phyloP scores from a whole-genome alignment of 2,888 invertebrate genomes.

The Apodemia duryi region DNA sequence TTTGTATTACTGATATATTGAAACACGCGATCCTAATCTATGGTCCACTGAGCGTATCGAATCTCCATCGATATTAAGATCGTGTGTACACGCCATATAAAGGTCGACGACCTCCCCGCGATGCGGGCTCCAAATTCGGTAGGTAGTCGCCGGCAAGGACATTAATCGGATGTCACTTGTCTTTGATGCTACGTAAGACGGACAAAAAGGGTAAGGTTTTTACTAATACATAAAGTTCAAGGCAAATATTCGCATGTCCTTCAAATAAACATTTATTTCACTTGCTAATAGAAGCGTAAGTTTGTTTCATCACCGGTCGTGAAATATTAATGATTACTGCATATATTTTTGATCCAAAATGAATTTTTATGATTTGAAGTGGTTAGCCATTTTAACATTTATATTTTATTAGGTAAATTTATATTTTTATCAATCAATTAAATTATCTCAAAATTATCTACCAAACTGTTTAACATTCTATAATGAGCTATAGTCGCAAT shows the following conservation, averaged over 20 bases:
- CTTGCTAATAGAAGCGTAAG: no score
- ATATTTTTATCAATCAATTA: no score
- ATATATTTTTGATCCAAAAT: no score
- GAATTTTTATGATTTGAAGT: no score
- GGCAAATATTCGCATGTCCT: slow-evolving; percentile 10
- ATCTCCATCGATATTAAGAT: slow-evolving; percentile 45
- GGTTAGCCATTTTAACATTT: no score
- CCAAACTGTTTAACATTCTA: no score
- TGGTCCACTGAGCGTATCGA: slow-evolving; percentile 42
- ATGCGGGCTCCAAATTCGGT: slow-evolving; percentile 68
- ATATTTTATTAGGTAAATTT: no score
- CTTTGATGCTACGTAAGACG: slow-evolving; percentile 41
- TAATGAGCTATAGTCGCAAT: no score
- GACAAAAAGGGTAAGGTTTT: slow-evolving; percentile 32
- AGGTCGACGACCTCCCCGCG: slow-evolving; percentile 54
- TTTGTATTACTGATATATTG: slow-evolving; percentile 18
- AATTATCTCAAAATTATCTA: no score
- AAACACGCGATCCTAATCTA: slow-evolving; percentile 31
- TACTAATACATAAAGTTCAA: slow-evolving; percentile 21
- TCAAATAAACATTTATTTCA: not conserved
- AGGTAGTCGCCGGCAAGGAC: slow-evolving; percentile 44
- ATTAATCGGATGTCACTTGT: slow-evolving; percentile 61
- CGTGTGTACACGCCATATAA: slow-evolving; percentile 39
- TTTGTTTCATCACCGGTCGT: no score
- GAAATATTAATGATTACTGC: no score